Conservation (phyloP, 2,888 invertebrate species). For the Neoaliturus tenellus region DNA sequence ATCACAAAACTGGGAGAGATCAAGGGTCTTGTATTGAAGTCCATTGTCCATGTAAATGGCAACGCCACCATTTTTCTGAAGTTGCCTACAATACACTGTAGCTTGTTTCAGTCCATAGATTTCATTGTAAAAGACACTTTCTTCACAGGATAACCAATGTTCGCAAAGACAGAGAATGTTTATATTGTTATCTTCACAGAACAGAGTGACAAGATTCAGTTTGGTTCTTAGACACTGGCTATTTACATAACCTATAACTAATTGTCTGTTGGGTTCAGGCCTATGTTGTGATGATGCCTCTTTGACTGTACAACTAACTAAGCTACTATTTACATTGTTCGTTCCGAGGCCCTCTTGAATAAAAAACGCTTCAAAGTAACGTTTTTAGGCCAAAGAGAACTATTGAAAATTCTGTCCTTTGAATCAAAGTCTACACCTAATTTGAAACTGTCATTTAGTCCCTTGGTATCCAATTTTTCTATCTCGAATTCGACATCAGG, state of each 20-base stretch:
- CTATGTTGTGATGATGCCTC: background rate
- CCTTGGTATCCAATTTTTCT: slow-evolving; percentile 1
- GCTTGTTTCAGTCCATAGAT: background rate
- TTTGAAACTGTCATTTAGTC: background rate
- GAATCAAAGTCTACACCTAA: background rate
- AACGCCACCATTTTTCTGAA: background rate
- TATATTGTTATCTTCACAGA: background rate
- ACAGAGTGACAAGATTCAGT: background rate
- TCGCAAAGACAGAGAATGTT: background rate
- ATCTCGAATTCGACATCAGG: background rate
- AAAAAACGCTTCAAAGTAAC: slow-evolving; percentile 19
- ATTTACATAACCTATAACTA: background rate
- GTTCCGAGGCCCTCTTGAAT: background rate
- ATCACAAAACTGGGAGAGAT: background rate
- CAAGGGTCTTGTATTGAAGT: background rate
- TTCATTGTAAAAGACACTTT: background rate
- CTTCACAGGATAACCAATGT: background rate
- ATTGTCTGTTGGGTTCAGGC: background rate
- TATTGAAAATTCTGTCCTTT: background rate
- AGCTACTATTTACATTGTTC: background rate
- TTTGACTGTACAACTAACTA: background rate
- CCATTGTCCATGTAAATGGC: background rate
- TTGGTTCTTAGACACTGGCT: background rate
- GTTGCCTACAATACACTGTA: background rate
- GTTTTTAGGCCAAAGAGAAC: slow-evolving; percentile 1